Evolutionary conservation across 2,113 vertebrate genomes (phyloP).

Genomic region (Dinomys branickii): DNA sequence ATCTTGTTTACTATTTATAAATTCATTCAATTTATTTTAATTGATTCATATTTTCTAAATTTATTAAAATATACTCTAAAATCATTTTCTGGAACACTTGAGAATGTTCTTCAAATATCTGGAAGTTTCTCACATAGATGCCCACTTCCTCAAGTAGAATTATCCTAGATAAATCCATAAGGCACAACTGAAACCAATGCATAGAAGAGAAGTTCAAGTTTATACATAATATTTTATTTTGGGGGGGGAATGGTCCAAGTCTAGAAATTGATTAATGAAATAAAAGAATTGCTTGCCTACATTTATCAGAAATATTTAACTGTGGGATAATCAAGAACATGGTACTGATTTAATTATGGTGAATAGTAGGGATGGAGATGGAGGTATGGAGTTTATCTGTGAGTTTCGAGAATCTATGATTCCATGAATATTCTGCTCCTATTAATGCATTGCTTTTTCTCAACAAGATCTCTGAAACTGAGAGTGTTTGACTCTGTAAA

Average conservation of each 20-base stretch:
- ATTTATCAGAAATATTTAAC: background rate
- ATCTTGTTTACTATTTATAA: background rate
- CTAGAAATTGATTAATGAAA: background rate
- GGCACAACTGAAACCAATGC: background rate
- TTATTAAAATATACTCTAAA: background rate
- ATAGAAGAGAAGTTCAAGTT: background rate
- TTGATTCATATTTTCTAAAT: background rate
- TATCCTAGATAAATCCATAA: background rate
- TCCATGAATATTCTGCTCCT: background rate
- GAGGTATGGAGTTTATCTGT: background rate
- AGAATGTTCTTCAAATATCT: background rate
- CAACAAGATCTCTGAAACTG: background rate
- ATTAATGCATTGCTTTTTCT: conserved; percentile 26
- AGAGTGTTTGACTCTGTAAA: background rate
- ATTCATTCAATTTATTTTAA: background rate
- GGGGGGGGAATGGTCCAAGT: background rate
- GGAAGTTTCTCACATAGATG: background rate
- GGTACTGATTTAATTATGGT: background rate
- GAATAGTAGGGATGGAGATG: too few species aligned
- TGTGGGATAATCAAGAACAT: too few species aligned
- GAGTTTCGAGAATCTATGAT: background rate
- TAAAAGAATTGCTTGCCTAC: background rate
- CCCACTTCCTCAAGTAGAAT: background rate
- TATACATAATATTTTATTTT: background rate
- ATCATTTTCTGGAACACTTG: background rate